These are phyloP conservation scores for Atrichornis clamosus DNA, from an alignment of 2,113 vertebrate genomes.

Conservation along the genomic window DNA sequence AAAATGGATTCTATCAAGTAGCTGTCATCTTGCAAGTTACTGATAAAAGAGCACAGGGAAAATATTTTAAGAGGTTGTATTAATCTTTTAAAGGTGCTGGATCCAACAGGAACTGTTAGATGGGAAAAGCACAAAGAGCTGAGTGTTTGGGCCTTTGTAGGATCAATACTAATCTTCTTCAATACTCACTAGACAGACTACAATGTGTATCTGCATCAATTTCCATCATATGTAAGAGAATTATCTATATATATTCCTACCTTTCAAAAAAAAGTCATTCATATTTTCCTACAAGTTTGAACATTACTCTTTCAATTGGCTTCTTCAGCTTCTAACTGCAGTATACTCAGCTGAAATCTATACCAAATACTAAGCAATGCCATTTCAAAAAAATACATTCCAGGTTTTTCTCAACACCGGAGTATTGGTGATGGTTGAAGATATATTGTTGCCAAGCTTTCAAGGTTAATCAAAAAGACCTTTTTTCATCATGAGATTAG, in stretches of 20 bases:
- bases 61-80: background rate
- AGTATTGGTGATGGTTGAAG: background rate
- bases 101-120: background rate
- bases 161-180: background rate
- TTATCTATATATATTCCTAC: background rate
- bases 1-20: constrained; percentile 13
- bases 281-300: background rate
- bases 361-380: background rate
- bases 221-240: background rate
- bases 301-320: background rate
- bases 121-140: background rate
- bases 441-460: background rate
- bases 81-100: background rate
- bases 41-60: background rate
- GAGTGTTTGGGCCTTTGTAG: background rate
- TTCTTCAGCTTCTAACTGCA: background rate
- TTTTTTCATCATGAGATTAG: background rate
- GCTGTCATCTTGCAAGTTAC: background rate
- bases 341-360: background rate
- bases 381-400: background rate
- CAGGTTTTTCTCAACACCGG: background rate
- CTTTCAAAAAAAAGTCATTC: background rate
- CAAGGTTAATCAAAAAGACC: background rate
- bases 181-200: background rate
- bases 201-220: background rate